phyloP scores from a whole-genome alignment of 92 coral and sea anemone genomes.

The Actinernus sp. region DNA sequence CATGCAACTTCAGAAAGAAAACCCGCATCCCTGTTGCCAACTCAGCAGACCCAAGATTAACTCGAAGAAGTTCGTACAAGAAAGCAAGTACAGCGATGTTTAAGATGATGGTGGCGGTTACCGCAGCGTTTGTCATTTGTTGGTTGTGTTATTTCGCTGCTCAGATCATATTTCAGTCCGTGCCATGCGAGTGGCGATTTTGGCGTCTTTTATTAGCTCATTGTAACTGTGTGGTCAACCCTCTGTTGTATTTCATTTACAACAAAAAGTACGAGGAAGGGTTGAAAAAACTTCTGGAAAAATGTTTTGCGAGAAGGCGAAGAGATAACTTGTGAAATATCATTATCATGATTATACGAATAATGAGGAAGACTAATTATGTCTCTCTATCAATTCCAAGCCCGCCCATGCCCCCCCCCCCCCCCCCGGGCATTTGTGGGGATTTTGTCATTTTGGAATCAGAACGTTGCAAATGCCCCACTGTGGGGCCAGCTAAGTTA shows the following conservation, averaged over 20 bases:
- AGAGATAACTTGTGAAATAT: no score
- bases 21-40: neutral
- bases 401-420: no score
- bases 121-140: constrained; percentile 47
- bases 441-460: no score
- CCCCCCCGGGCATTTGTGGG: no score
- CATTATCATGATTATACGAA: no score
- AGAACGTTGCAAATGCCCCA: no score
- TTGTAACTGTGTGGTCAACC: constrained; percentile 53
- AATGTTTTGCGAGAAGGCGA: no score
- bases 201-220: constrained; percentile 71
- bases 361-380: no score
- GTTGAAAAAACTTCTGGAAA: no score
- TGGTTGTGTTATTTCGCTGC: constrained; percentile 61
- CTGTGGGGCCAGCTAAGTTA: no score
- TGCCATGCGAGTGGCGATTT: constrained; percentile 49
- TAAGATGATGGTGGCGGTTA: constrained; percentile 35
- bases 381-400: no score
- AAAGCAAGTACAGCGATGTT: constrained; percentile 37
- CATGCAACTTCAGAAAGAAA: constrained; percentile 10
- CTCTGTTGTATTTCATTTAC: constrained; percentile 38
- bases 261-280: constrained; percentile 39
- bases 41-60: neutral
- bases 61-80: neutral
- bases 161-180: constrained; percentile 23